phyloP scores from a whole-genome alignment of 2,888 invertebrate species.

The Microchrysa polita region DNA sequence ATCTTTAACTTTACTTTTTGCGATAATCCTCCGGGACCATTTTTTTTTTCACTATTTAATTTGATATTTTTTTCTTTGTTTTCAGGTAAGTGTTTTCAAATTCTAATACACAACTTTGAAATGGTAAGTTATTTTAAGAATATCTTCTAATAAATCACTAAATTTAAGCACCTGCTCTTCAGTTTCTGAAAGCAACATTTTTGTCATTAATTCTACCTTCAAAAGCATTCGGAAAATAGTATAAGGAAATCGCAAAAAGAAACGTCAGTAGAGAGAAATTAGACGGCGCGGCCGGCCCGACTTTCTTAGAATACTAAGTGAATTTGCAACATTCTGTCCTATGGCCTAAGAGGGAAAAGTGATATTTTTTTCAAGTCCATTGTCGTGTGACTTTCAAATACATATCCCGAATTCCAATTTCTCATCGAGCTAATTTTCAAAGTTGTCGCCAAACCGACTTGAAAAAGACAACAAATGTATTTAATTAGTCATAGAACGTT shows the following conservation, averaged over 20 bases:
- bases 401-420: conserved; percentile 9
- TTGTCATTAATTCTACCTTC: neutral
- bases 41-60: neutral
- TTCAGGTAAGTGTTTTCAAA: conserved; percentile 8
- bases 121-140: conserved; percentile 1
- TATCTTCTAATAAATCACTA: neutral
- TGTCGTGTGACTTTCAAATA: conserved; percentile 1
- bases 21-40: neutral
- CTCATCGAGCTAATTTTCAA: conserved; percentile 1
- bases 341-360: no score
- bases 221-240: no score
- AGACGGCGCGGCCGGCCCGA: no score
- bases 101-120: neutral
- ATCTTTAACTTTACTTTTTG: neutral
- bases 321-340: no score
- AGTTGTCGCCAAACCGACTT: neutral
- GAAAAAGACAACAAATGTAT: conserved; percentile 9
- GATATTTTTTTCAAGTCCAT: conserved; percentile 27
- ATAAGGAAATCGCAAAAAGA: no score
- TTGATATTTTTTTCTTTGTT: neutral
- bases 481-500: conserved; percentile 32
- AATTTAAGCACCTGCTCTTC: neutral
- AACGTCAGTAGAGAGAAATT: no score
- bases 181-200: neutral
- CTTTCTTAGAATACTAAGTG: no score